phyloP scores from a whole-genome alignment of 2,888 invertebrate genomes.

The Noctua fimbriata region DNA sequence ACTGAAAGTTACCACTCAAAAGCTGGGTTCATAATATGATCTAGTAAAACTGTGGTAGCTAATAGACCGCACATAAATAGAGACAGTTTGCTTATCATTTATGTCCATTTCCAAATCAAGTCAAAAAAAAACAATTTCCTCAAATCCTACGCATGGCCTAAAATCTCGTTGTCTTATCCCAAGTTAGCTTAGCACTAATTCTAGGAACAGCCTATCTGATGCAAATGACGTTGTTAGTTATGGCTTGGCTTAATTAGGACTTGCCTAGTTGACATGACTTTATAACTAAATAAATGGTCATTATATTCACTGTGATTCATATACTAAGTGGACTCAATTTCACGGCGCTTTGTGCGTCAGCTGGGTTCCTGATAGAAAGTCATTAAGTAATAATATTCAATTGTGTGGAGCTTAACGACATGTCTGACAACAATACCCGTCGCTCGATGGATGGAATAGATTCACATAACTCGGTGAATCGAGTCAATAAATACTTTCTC shows the following conservation, averaged over 20 bases:
- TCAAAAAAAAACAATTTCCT: background rate
- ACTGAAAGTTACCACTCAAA: slow-evolving; percentile 19
- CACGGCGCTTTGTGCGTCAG: slow-evolving; percentile 20
- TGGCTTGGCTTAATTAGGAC: slow-evolving; percentile 35
- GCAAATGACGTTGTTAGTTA: slow-evolving; percentile 23
- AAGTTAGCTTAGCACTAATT: background rate
- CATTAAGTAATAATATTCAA: slow-evolving; percentile 12
- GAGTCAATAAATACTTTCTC: slow-evolving; percentile 30
- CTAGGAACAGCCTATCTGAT: background rate
- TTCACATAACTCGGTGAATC: slow-evolving; percentile 20
- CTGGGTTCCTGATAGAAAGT: slow-evolving; percentile 19
- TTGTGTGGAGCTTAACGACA: slow-evolving; percentile 16
- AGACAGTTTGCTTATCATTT: background rate
- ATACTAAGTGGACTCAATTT: slow-evolving; percentile 22
- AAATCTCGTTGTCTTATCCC: slow-evolving; percentile 7
- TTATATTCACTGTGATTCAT: slow-evolving; percentile 35
- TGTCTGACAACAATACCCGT: slow-evolving; percentile 11
- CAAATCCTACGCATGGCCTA: slow-evolving; percentile 21
- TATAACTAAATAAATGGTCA: slow-evolving; percentile 14
- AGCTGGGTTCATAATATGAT: background rate
- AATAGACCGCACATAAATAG: background rate
- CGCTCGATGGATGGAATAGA: background rate
- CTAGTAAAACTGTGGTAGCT: background rate
- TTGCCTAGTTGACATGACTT: slow-evolving; percentile 12
- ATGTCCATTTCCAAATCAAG: background rate